These are phyloP conservation scores for Peromyscus nudipes DNA, from an alignment of 2,797 vertebrate species.

Conservation along the genomic window DNA sequence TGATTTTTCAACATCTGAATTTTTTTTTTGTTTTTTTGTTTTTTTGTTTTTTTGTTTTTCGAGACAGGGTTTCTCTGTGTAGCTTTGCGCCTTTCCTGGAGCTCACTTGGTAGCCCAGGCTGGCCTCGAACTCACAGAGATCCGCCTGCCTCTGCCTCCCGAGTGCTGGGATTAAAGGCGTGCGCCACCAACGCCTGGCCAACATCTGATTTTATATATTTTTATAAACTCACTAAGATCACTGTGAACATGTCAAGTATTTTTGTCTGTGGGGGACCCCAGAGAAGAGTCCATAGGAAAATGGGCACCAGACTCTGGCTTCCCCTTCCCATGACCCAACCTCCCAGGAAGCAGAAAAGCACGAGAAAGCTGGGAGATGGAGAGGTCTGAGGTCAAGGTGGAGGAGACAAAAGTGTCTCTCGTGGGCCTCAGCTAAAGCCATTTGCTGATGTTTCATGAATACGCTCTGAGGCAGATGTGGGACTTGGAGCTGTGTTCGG, in stretches of 20 bases:
- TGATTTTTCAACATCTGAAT: background rate
- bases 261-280: background rate
- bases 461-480: background rate
- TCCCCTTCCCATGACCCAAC: background rate
- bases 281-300: background rate
- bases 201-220: background rate
- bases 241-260: background rate
- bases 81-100: too few species aligned
- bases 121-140: too few species aligned
- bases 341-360: background rate
- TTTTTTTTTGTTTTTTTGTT: too few species aligned
- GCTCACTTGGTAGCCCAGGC: too few species aligned
- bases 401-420: background rate
- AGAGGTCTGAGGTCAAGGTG: background rate
- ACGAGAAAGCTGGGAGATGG: background rate
- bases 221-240: constrained; percentile 21
- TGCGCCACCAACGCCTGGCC: too few species aligned
- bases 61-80: too few species aligned
- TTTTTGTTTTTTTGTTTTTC: too few species aligned
- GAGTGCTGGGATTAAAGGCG: too few species aligned
- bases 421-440: background rate
- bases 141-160: too few species aligned
- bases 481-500: background rate
- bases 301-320: background rate
- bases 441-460: rapidly evolving